Conservation (phyloP, 2,113 vertebrate genomes). For the Crypturellus undulatus region DNA sequence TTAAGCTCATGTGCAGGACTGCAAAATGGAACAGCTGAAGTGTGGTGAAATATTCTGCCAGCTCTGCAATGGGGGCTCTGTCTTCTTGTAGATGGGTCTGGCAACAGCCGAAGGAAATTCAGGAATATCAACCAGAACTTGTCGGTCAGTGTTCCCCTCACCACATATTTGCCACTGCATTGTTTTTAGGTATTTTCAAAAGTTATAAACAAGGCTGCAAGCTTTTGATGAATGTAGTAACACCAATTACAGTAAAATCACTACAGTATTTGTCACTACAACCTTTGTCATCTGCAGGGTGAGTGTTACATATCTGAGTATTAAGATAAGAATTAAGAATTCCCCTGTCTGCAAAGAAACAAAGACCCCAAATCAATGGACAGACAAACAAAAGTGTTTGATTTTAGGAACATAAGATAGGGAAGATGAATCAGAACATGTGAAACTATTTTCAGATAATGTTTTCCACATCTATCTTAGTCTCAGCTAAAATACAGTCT, state of each 20-base stretch:
- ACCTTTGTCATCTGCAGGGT: neutral
- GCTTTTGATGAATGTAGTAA: neutral
- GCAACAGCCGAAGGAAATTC: neutral
- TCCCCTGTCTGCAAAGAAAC: neutral
- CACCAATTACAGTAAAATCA: neutral
- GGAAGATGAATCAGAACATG: neutral
- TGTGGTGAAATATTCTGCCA: neutral
- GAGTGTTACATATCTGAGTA: neutral
- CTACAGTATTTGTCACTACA: neutral
- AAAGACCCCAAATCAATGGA: neutral
- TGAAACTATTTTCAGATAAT: neutral
- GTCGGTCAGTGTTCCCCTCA: neutral
- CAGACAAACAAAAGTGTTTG: neutral
- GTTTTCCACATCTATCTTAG: neutral
- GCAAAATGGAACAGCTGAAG: slow-evolving; percentile 52
- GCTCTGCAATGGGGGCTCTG: neutral
- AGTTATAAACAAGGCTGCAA: neutral
- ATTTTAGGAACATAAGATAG: neutral
- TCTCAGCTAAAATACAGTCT: neutral
- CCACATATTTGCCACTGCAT: fast-evolving
- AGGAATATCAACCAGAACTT: neutral
- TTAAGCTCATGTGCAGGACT: neutral
- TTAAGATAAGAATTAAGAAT: neutral
- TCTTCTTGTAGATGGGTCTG: neutral
- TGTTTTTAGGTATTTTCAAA: neutral